These are phyloP conservation scores for Eleutherodactylus coqui DNA, from an alignment of 2,797 vertebrate species.

Conservation along the genomic window DNA sequence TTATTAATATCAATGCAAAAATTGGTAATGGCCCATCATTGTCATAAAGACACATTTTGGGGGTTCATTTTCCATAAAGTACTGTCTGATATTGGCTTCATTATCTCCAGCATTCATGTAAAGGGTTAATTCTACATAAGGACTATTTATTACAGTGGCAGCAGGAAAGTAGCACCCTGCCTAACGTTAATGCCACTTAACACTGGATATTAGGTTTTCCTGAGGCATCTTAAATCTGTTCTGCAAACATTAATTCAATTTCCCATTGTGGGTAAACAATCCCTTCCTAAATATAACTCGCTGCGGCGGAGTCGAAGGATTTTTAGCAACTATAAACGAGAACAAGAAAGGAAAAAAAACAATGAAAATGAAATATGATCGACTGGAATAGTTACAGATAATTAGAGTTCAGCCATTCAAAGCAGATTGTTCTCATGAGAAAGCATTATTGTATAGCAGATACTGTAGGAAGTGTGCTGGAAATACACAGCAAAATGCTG, in stretches of 20 bases:
- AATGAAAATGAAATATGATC: constrained; percentile 35
- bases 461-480: constrained; percentile 75
- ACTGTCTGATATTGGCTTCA: not conserved
- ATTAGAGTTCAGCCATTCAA: constrained; percentile 51
- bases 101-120: not conserved
- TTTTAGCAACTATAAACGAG: constrained; percentile 30
- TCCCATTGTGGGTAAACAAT: constrained; percentile 11
- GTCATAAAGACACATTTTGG: not conserved
- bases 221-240: not conserved
- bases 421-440: constrained; percentile 76
- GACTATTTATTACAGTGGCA: not conserved
- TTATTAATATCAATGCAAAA: too few relatives aligned
- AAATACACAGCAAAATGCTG: constrained; percentile 73
- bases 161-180: not conserved
- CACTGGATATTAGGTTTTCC: not conserved
- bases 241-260: not conserved
- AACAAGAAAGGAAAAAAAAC: constrained; percentile 12
- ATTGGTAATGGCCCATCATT: not conserved
- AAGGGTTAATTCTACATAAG: not conserved
- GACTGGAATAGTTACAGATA: constrained; percentile 39
- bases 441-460: constrained; percentile 71
- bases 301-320: not conserved
- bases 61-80: not conserved
- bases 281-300: not conserved
- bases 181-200: not conserved